A percentile compares a stretch with the other conserved stretches of the same genome.
Evolutionary conservation across 2,888 invertebrate genomes (phyloP).

Genomic region (Cosmia trapezina): DNA sequence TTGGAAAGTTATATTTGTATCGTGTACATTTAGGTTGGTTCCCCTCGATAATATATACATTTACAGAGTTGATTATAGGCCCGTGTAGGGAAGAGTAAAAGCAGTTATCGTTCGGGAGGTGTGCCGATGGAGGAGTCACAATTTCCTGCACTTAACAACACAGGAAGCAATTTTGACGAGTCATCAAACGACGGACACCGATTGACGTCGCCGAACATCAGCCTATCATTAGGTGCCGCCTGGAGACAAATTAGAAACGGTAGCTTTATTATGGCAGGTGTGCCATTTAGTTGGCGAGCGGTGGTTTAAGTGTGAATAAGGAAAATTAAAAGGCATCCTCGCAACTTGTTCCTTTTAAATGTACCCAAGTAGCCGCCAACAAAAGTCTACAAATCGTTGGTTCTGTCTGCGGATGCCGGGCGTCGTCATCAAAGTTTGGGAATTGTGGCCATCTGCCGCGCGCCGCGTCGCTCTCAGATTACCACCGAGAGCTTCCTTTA

Average conservation of each 20-base stretch:
- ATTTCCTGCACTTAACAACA: slow-evolving; percentile 90
- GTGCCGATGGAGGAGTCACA: slow-evolving; percentile 88
- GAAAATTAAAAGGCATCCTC: slow-evolving; percentile 71
- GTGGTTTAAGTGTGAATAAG: slow-evolving; percentile 58
- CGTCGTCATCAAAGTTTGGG: slow-evolving; percentile 88
- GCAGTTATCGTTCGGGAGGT: slow-evolving; percentile 84
- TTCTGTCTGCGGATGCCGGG: slow-evolving; percentile 79
- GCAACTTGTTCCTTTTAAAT: slow-evolving; percentile 76
- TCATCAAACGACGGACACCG: slow-evolving; percentile 88
- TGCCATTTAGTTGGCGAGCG: slow-evolving; percentile 48
- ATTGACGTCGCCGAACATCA: slow-evolving; percentile 80
- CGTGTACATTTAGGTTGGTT: slow-evolving; percentile 26
- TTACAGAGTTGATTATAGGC: slow-evolving; percentile 59
- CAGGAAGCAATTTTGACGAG: slow-evolving; percentile 90
- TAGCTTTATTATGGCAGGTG: slow-evolving; percentile 64
- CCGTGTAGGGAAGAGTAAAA: slow-evolving; percentile 67
- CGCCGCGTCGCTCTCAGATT: slow-evolving; percentile 87
- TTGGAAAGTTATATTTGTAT: slow-evolving; percentile 10
- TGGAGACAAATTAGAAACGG: slow-evolving; percentile 72
- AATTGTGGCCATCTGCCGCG: slow-evolving; percentile 89
- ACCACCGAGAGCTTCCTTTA: slow-evolving; percentile 89
- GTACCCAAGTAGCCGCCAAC: slow-evolving; percentile 78
- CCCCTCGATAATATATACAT: slow-evolving; percentile 40
- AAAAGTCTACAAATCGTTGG: slow-evolving; percentile 86
- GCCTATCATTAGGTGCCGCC: slow-evolving; percentile 80